A percentile compares a stretch with the other conserved stretches of the same genome.
These are phyloP conservation scores for Calliopum simillimum DNA, from an alignment of 2,888 invertebrate species.

Conservation along the genomic window DNA sequence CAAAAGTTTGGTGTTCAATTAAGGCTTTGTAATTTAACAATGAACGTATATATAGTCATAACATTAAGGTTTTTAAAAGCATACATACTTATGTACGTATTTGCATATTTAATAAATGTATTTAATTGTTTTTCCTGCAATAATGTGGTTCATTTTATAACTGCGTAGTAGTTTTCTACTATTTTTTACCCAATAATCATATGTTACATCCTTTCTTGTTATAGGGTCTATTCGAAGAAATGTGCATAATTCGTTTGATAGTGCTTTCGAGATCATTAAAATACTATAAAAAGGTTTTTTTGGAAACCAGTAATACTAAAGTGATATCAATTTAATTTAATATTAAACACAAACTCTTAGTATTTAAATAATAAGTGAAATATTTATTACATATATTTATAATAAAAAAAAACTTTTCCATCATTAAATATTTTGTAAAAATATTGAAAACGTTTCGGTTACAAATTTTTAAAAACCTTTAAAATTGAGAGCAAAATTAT, in stretches of 20 bases:
- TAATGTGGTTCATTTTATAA: constrained; percentile 29
- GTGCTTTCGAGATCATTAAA: constrained; percentile 62
- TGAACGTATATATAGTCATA: too few species aligned
- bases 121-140: not conserved
- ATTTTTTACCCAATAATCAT: not conserved
- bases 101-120: not conserved
- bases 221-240: constrained; percentile 63
- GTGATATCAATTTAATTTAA: constrained; percentile 18
- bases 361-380: constrained; percentile 18
- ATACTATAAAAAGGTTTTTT: constrained; percentile 24
- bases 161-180: not conserved
- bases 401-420: not conserved
- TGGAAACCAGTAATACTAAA: constrained; percentile 30
- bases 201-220: constrained; percentile 47
- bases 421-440: not conserved
- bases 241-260: constrained; percentile 63
- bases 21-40: too few species aligned
- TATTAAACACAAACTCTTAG: constrained; percentile 6
- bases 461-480: not conserved
- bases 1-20: too few species aligned
- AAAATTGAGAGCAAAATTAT: not conserved
- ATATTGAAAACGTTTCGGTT: not conserved
- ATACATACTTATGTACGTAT: not conserved
- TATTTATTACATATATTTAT: constrained; percentile 22
- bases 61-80: not conserved